Evolutionary conservation across 2,888 invertebrate genomes (phyloP).

Genomic region (Sympetrum striolatum): DNA sequence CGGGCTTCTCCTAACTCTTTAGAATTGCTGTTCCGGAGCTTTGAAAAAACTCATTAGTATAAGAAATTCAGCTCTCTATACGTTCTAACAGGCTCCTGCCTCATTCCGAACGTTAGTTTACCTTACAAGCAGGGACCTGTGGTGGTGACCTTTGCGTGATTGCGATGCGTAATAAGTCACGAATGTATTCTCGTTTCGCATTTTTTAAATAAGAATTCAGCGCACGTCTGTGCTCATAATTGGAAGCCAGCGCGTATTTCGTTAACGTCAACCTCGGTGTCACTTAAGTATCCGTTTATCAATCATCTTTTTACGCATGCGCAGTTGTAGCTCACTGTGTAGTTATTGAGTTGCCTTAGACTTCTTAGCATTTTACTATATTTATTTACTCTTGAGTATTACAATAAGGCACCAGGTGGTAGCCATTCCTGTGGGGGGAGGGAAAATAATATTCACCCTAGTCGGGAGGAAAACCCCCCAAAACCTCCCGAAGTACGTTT

Average conservation of each 20-base stretch:
- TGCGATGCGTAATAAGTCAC: conserved; percentile 13
- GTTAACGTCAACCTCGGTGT: no score
- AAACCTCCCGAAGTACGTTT: no score
- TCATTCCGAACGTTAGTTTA: background rate
- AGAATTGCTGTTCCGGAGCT: background rate
- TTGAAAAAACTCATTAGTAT: background rate
- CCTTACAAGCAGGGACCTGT: background rate
- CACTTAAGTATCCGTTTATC: no score
- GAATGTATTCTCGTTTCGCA: background rate
- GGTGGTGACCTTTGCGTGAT: conserved; percentile 32
- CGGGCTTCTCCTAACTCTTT: background rate
- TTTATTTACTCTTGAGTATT: no score
- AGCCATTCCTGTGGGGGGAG: no score
- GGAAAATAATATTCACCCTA: no score
- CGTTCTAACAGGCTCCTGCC: background rate
- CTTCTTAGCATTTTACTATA: no score
- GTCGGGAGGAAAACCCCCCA: no score
- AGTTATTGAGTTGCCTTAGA: no score
- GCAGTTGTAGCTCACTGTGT: no score
- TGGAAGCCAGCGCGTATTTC: no score
- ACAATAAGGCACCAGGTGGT: no score
- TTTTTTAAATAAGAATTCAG: background rate
- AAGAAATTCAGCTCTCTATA: background rate
- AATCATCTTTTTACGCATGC: background rate
- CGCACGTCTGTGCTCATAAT: background rate